These are phyloP conservation scores for Sylvietta virens DNA, from an alignment of 2,113 vertebrate species.

Conservation along the genomic window DNA sequence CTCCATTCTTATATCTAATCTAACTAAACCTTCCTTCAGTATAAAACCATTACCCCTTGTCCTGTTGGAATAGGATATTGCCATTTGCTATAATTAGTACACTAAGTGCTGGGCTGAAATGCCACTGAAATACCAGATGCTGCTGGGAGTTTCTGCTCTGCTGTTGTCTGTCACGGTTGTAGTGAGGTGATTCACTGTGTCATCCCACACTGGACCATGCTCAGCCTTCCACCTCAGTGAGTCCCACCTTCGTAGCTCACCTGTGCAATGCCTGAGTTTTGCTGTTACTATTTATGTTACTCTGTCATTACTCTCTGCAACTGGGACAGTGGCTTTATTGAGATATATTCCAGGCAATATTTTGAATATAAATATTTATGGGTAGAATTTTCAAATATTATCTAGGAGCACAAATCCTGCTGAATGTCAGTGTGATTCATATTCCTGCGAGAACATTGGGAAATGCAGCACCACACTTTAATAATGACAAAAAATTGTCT, in stretches of 20 bases:
- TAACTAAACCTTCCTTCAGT: background rate
- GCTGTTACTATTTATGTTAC: background rate
- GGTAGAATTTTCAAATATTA: conserved; percentile 15
- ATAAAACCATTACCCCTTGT: background rate
- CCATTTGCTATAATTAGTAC: background rate
- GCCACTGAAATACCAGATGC: background rate
- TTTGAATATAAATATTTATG: conserved; percentile 51
- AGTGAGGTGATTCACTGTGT: background rate
- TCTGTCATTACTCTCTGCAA: background rate
- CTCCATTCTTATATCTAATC: background rate
- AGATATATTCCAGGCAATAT: conserved; percentile 37
- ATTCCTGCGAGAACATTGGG: background rate
- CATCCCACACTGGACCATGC: background rate
- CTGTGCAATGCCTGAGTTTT: background rate
- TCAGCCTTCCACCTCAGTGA: background rate
- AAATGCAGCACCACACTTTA: background rate
- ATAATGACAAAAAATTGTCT: background rate
- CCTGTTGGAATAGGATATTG: background rate
- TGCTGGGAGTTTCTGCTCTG: background rate
- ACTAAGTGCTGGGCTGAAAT: background rate
- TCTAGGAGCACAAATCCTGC: background rate
- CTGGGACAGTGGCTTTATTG: background rate
- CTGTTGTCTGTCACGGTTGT: background rate
- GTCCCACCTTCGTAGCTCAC: background rate
- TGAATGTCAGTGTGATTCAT: conserved; percentile 39